These are phyloP conservation scores for Lagorchestes hirsutus DNA, from an alignment of 2,797 vertebrate species.

Conservation along the genomic window DNA sequence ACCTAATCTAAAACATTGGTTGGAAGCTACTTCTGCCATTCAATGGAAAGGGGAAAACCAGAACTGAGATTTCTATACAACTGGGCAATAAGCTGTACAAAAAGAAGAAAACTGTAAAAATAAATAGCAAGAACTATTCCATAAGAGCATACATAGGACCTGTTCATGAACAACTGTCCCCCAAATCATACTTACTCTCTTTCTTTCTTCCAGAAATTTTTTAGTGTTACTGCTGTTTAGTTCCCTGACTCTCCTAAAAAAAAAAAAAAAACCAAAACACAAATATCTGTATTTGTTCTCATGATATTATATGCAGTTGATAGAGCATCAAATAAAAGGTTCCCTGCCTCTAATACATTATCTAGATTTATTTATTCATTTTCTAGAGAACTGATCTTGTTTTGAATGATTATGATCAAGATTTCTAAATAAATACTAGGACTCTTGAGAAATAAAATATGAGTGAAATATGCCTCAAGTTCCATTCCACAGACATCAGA, in stretches of 20 bases:
- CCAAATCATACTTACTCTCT: constrained; percentile 90
- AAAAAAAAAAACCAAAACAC: constrained; percentile 48
- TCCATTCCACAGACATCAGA: not conserved
- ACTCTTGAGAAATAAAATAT: not conserved
- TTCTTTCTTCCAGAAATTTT: constrained; percentile 99
- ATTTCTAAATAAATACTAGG: not conserved
- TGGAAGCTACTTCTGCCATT: constrained; percentile 48
- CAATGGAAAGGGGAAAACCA: not conserved
- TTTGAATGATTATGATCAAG: not conserved
- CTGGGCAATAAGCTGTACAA: constrained; percentile 18
- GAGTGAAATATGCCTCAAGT: not conserved
- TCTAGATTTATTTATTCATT: constrained; percentile 7
- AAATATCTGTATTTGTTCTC: constrained; percentile 12
- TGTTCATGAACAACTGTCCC: constrained; percentile 26
- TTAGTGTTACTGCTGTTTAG: constrained; percentile 99
- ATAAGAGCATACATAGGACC: constrained; percentile 12
- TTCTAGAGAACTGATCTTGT: not conserved
- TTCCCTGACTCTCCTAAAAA: constrained; percentile 95
- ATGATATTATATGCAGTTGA: not conserved
- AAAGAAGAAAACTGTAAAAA: constrained; percentile 58
- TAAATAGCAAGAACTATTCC: not conserved
- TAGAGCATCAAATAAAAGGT: not conserved
- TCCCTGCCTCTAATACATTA: not conserved
- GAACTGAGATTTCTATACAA: not conserved
- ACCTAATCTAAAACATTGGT: constrained; percentile 28